A percentile compares a stretch with the other conserved stretches of the same genome.
Conservation (phyloP, 2,888 invertebrate genomes). For the Argynnis bischoffii region DNA sequence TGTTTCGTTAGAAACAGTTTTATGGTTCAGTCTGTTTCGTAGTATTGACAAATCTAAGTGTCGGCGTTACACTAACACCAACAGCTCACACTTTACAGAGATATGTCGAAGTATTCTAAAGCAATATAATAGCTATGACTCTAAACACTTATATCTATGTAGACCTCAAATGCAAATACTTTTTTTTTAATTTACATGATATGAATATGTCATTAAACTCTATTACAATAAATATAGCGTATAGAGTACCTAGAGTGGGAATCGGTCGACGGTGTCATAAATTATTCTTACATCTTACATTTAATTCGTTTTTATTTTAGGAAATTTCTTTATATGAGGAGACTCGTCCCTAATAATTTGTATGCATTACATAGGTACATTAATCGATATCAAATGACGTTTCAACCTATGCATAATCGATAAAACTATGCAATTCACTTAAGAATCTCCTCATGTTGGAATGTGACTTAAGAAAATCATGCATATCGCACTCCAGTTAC, state of each 20-base stretch:
- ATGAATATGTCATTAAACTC: slow-evolving; percentile 81
- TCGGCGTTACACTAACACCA: slow-evolving; percentile 50
- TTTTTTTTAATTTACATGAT: slow-evolving; percentile 79
- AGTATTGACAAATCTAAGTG: slow-evolving; percentile 53
- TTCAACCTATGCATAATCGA: slow-evolving; percentile 37
- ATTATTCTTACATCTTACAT: slow-evolving; percentile 19
- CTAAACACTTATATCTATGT: slow-evolving; percentile 79
- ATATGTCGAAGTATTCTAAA: slow-evolving; percentile 82
- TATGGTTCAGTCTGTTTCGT: slow-evolving; percentile 62
- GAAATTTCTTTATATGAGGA: slow-evolving; percentile 37
- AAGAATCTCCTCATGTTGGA: slow-evolving; percentile 62
- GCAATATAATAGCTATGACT: slow-evolving; percentile 80
- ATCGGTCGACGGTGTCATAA: slow-evolving; percentile 37
- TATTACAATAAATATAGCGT: slow-evolving; percentile 67
- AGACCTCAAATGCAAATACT: slow-evolving; percentile 83
- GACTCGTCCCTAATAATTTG: slow-evolving; percentile 28
- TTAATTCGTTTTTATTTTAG: slow-evolving; percentile 28
- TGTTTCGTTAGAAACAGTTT: slow-evolving; percentile 39
- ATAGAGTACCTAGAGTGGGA: slow-evolving; percentile 64
- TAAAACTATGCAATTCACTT: slow-evolving; percentile 36
- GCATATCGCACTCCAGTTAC: slow-evolving; percentile 75
- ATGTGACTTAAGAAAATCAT: slow-evolving; percentile 78
- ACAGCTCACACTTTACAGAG: slow-evolving; percentile 75
- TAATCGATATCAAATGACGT: slow-evolving; percentile 17
- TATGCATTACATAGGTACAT: slow-evolving; percentile 20